Evolutionary conservation across 1,140 invertebrate genomes (phyloP).

Genomic region (Glossosoma conforme): DNA sequence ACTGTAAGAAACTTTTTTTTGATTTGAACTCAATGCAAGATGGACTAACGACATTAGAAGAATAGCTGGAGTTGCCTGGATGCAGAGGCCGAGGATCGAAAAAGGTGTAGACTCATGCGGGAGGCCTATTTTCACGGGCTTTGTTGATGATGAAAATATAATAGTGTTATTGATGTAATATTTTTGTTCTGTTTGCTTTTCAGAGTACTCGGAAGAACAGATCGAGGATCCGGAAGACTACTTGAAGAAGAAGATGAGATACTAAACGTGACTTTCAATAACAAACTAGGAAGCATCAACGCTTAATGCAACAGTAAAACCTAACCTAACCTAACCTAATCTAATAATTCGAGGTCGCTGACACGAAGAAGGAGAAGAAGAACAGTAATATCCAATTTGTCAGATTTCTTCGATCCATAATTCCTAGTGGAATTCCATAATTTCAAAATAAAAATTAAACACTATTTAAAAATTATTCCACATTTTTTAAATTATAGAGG

Average conservation of each 20-base stretch:
- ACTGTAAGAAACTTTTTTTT: no score
- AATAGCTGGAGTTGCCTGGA: not conserved
- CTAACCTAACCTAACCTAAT: no score
- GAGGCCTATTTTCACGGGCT: not conserved
- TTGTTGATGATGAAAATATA: not conserved
- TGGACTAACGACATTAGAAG: not conserved
- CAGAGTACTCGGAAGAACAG: slow-evolving; percentile 43
- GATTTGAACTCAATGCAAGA: not conserved
- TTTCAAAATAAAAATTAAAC: no score
- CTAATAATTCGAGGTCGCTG: no score
- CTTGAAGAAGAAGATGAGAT: slow-evolving; percentile 45
- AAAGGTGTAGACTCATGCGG: not conserved
- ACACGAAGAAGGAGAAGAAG: no score
- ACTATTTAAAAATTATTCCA: no score
- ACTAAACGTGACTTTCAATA: slow-evolving; percentile 42
- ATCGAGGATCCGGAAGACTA: slow-evolving; percentile 38
- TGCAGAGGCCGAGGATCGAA: not conserved
- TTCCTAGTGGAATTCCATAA: no score
- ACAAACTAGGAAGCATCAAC: slow-evolving; percentile 23
- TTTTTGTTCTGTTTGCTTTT: not conserved
- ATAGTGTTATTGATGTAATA: not conserved
- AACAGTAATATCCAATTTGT: no score
- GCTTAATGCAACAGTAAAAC: slow-evolving; percentile 6
- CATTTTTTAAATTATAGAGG: no score
- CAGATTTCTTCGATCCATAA: no score